Percentiles rank a stretch among this genome's conserved stretches.
phyloP scores from a whole-genome alignment of 2,797 vertebrate genomes.

The Allobates femoralis region DNA sequence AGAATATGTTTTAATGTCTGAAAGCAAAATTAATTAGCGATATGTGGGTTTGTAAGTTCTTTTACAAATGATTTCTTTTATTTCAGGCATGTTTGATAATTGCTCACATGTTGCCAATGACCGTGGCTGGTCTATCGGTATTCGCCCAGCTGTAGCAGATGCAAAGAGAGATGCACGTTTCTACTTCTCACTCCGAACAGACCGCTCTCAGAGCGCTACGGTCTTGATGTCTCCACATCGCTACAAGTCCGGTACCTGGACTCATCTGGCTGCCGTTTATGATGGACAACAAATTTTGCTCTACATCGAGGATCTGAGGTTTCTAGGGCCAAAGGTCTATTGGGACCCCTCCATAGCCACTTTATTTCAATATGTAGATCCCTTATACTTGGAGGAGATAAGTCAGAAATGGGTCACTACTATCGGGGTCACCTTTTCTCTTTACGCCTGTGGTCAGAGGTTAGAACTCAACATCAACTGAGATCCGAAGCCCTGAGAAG shows the following conservation, averaged over 20 bases:
- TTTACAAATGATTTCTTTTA: constrained; percentile 2
- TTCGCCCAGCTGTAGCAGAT: constrained; percentile 77
- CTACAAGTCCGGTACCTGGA: constrained; percentile 84
- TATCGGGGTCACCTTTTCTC: constrained; percentile 88
- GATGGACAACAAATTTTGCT: constrained; percentile 84
- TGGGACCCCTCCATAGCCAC: constrained; percentile 85
- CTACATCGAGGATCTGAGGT: constrained; percentile 90
- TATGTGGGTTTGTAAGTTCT: neutral
- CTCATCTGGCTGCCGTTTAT: constrained; percentile 88
- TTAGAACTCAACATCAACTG: constrained; percentile 79
- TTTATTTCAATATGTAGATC: constrained; percentile 91
- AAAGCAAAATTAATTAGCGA: no score
- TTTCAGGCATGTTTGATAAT: constrained; percentile 92
- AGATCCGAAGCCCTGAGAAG: constrained; percentile 62
- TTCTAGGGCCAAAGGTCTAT: constrained; percentile 80
- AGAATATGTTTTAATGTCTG: neutral
- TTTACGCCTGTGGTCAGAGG: constrained; percentile 80
- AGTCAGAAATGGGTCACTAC: constrained; percentile 76
- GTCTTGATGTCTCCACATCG: constrained; percentile 78
- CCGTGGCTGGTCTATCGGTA: constrained; percentile 94
- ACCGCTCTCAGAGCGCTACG: constrained; percentile 82
- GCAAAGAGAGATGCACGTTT: constrained; percentile 87
- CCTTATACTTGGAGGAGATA: constrained; percentile 88
- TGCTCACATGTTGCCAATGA: constrained; percentile 88
- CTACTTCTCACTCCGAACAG: constrained; percentile 93